Percentiles rank a stretch among this genome's conserved stretches.
phyloP scores from a whole-genome alignment of 2,113 vertebrate species.

The Neolamprologus cancellatus region DNA sequence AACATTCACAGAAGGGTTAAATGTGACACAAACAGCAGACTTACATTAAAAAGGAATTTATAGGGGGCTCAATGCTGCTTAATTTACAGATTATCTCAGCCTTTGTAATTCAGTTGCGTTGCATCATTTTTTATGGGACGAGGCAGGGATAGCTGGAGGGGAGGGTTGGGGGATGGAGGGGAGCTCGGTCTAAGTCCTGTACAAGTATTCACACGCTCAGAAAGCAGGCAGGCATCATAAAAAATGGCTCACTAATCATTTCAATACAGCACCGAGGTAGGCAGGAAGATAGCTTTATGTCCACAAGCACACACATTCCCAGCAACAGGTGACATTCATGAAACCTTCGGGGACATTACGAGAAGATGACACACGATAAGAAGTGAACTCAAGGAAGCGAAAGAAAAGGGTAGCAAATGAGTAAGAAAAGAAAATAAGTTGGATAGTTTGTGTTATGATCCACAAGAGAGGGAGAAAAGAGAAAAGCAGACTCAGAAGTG shows the following conservation, averaged over 20 bases:
- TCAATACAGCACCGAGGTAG: conserved; percentile 43
- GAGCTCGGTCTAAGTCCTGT: conserved; percentile 18
- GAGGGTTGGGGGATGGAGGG: conserved; percentile 42
- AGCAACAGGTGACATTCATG: conserved; percentile 38
- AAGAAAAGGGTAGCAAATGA: background rate
- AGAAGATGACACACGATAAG: background rate
- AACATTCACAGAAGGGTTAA: background rate
- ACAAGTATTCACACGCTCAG: conserved; percentile 55
- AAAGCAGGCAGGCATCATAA: conserved; percentile 57
- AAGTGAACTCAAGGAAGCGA: background rate
- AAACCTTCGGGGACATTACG: background rate
- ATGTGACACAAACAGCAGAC: conserved; percentile 25
- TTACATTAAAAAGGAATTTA: conserved; percentile 47
- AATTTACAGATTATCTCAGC: conserved; percentile 51
- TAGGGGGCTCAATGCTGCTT: conserved; percentile 22
- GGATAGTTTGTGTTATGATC: background rate
- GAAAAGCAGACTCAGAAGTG: background rate
- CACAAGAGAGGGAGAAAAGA: background rate
- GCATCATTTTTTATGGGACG: conserved; percentile 55
- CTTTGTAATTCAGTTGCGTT: conserved; percentile 53
- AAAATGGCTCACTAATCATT: conserved; percentile 65
- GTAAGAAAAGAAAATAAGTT: background rate
- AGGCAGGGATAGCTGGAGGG: conserved; percentile 43
- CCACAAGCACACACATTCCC: conserved; percentile 17
- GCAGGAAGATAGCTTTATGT: conserved; percentile 7